A percentile compares a stretch with the other conserved stretches of the same genome.
Conservation (phyloP, 2,113 vertebrate genomes). For the Rhegmatorhina hoffmannsi region DNA sequence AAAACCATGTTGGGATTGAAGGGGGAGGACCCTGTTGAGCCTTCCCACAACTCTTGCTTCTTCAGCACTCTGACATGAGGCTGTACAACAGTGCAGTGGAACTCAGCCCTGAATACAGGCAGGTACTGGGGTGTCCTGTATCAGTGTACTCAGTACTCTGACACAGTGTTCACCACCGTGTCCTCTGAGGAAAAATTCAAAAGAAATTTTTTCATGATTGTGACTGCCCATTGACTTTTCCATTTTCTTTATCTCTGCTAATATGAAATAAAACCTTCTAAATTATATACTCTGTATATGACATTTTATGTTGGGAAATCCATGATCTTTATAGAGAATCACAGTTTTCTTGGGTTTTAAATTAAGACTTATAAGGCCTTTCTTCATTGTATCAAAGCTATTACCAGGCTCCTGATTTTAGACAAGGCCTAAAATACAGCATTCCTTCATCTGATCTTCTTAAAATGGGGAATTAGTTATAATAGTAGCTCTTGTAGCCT, state of each 20-base stretch:
- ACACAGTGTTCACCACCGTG: not conserved
- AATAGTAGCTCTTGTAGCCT: not conserved
- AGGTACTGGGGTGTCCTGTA: accelerated
- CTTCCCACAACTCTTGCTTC: not conserved
- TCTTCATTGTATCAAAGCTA: not conserved
- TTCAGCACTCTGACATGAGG: accelerated
- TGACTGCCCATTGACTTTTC: not conserved
- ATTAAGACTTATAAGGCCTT: not conserved
- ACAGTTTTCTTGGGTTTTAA: not conserved
- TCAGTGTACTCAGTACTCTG: not conserved
- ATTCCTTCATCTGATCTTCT: not conserved
- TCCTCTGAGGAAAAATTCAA: not conserved
- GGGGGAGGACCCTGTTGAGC: not conserved
- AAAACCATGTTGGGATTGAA: not conserved
- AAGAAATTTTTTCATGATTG: not conserved
- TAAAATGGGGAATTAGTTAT: not conserved
- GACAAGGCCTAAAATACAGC: not conserved
- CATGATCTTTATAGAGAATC: not conserved
- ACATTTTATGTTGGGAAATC: not conserved
- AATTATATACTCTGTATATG: not conserved
- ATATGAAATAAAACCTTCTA: not conserved
- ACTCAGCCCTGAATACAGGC: not conserved
- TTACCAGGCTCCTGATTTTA: not conserved
- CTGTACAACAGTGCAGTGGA: accelerated
- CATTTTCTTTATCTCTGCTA: not conserved